phyloP scores from a whole-genome alignment of 2,113 vertebrate genomes.

The Helogale parvula region DNA sequence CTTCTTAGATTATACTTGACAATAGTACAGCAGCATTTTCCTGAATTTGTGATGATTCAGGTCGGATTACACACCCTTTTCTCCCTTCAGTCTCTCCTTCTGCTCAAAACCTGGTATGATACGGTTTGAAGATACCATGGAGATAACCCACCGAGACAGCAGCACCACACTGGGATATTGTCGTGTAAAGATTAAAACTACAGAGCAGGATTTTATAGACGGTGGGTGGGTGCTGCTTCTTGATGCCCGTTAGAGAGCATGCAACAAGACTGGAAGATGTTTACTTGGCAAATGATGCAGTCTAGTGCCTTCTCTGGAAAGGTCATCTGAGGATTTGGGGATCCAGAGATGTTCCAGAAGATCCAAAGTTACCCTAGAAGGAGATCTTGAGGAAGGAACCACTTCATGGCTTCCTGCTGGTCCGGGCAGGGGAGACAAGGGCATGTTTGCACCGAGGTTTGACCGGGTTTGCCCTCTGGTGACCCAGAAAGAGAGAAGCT shows the following conservation, averaged over 20 bases:
- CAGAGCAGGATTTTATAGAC: background rate
- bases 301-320: background rate
- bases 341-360: background rate
- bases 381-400: background rate
- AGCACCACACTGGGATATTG: background rate
- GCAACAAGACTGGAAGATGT: background rate
- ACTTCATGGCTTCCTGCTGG: background rate
- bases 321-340: background rate
- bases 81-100: background rate
- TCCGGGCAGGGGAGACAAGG: background rate
- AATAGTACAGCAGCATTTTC: background rate
- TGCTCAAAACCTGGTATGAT: background rate
- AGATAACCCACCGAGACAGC: background rate
- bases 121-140: background rate
- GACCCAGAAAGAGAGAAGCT: background rate
- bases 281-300: background rate
- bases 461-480: background rate
- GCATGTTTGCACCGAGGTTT: background rate
- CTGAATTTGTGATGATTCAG: background rate
- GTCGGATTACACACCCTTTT: background rate
- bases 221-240: background rate
- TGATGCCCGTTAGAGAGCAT: background rate
- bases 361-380: background rate
- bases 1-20: slow-evolving; percentile 19
- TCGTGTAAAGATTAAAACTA: background rate